A percentile compares a stretch with the other conserved stretches of the same genome.
phyloP scores from a whole-genome alignment of 64 coral and sea anemone species.

The Actinia equina region DNA sequence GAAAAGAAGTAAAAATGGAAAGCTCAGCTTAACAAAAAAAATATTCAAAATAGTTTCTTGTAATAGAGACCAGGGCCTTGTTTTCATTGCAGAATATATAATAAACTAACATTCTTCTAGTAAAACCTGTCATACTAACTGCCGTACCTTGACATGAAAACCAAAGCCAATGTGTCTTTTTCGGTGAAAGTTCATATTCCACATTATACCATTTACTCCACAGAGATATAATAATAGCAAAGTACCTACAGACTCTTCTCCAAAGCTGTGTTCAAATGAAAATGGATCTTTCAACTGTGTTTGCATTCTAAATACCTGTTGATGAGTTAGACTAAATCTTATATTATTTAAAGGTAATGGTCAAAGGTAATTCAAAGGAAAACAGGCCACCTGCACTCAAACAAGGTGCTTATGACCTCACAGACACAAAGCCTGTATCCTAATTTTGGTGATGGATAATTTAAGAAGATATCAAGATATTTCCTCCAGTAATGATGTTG shows the following conservation, averaged over 20 bases:
- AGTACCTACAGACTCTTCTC: background rate
- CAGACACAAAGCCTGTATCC: background rate
- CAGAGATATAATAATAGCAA: background rate
- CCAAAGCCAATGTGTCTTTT: slow-evolving; percentile 19
- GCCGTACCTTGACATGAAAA: slow-evolving; percentile 5
- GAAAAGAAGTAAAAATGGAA: no score
- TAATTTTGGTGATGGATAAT: background rate
- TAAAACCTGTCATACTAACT: background rate
- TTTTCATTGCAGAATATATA: background rate
- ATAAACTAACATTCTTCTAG: background rate
- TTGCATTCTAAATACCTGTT: background rate
- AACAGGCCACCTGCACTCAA: background rate
- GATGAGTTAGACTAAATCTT: slow-evolving; percentile 12
- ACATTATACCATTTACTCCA: background rate
- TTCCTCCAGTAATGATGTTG: background rate
- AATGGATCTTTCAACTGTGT: background rate
- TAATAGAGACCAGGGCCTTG: background rate
- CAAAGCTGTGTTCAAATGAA: background rate
- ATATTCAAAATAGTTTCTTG: background rate
- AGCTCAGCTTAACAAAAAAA: no score
- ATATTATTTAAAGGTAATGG: slow-evolving; percentile 16
- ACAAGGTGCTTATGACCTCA: slow-evolving; percentile 10
- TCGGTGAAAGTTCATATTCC: slow-evolving; percentile 6
- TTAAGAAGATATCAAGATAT: no score
- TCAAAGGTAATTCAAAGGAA: slow-evolving; percentile 11